Evolutionary conservation across 2,888 invertebrate species (phyloP).

Genomic region (Galerucella pusilla): DNA sequence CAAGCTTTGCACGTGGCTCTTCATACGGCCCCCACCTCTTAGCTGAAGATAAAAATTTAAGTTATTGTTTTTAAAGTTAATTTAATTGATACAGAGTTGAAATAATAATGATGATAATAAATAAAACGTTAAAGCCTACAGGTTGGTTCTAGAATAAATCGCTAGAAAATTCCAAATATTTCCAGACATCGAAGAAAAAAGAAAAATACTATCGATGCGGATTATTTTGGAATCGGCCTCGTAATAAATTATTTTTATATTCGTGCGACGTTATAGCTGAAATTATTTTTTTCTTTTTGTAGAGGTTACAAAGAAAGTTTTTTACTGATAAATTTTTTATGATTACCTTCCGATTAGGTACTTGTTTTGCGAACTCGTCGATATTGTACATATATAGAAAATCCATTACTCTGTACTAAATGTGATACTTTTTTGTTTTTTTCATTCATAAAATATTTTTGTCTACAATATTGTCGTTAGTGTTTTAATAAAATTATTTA

Average conservation of each 20-base stretch:
- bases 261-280: constrained; percentile 41
- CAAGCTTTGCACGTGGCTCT: constrained; percentile 84
- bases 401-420: constrained; percentile 50
- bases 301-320: constrained; percentile 34
- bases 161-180: not conserved
- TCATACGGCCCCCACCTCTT: constrained; percentile 55
- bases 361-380: constrained; percentile 22
- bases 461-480: constrained; percentile 51
- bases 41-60: constrained; percentile 40
- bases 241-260: constrained; percentile 48
- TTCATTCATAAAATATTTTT: constrained; percentile 54
- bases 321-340: constrained; percentile 44
- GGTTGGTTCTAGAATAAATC: constrained; percentile 2
- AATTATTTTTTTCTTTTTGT: constrained; percentile 39
- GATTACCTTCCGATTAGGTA: constrained; percentile 20
- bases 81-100: constrained; percentile 41
- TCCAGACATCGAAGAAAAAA: not conserved
- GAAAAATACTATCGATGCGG: not conserved
- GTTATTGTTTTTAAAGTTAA: constrained; percentile 42
- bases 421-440: constrained; percentile 58
- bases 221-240: constrained; percentile 12
- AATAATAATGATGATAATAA: constrained; percentile 4
- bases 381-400: constrained; percentile 43
- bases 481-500: constrained; percentile 51
- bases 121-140: constrained; percentile 17